Evolutionary conservation across 2,797 vertebrate genomes (phyloP).

Genomic region (Anolis apletophallus): DNA sequence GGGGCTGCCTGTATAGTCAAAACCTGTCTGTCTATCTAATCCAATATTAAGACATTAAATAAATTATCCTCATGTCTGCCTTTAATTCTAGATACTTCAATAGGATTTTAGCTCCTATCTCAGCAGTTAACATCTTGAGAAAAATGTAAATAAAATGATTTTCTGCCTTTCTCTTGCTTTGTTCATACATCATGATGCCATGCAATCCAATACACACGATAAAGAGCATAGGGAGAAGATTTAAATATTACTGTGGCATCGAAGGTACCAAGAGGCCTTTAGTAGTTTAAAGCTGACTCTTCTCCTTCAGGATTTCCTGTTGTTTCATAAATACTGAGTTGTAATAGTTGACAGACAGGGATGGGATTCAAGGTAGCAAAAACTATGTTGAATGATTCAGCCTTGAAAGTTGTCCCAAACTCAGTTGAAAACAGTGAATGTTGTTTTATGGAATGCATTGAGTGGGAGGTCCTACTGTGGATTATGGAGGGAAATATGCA

Average conservation of each 20-base stretch:
- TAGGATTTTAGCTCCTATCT: background rate
- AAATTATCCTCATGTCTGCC: too few species aligned
- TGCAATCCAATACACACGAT: background rate
- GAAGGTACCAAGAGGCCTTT: background rate
- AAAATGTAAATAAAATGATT: background rate
- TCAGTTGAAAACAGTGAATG: conserved; percentile 14
- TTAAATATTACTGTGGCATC: background rate
- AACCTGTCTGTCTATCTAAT: too few species aligned
- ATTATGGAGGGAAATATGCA: conserved; percentile 1
- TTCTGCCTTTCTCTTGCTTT: background rate
- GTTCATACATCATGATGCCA: background rate
- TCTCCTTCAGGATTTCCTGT: background rate
- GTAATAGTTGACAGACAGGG: too few species aligned
- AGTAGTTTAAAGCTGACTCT: background rate
- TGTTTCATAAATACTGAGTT: background rate
- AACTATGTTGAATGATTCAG: background rate
- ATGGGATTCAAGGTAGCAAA: background rate
- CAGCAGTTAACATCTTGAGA: background rate
- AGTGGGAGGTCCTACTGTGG: background rate
- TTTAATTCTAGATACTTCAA: background rate
- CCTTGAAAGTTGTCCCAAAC: background rate
- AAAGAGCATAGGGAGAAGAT: too few species aligned
- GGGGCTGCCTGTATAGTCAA: too few species aligned
- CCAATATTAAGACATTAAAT: too few species aligned
- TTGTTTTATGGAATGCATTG: background rate